A percentile compares a stretch with the other conserved stretches of the same genome.
Evolutionary conservation across 2,797 vertebrate species (phyloP).

Genomic region (Sandelia bainsii): DNA sequence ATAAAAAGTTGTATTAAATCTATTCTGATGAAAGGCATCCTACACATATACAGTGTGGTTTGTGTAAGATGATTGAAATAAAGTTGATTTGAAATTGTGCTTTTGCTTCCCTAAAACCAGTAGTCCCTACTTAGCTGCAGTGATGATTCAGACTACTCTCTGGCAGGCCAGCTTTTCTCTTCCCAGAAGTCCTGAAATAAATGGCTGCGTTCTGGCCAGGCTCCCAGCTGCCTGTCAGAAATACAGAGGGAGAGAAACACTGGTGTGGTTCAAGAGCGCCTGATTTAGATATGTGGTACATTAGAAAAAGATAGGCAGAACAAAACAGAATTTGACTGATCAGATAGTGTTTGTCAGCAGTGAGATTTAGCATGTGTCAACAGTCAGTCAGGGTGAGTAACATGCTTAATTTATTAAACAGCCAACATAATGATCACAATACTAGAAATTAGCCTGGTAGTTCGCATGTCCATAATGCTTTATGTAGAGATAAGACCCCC

Average conservation of each 20-base stretch:
- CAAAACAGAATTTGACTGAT: background rate
- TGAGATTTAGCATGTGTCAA: slow-evolving; percentile 7
- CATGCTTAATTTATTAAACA: background rate
- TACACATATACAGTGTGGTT: background rate
- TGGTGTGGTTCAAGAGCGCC: slow-evolving; percentile 18
- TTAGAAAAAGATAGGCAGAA: slow-evolving; percentile 6
- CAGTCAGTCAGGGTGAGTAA: background rate
- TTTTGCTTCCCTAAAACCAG: slow-evolving; percentile 7
- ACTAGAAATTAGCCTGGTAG: background rate
- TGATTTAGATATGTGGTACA: slow-evolving; percentile 18
- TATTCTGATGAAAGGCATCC: background rate
- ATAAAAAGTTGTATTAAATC: background rate
- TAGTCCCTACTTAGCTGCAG: slow-evolving; percentile 11
- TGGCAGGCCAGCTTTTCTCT: slow-evolving; percentile 22
- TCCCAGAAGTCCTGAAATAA: slow-evolving; percentile 55
- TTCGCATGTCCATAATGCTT: background rate
- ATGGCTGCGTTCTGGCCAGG: slow-evolving; percentile 26
- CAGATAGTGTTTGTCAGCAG: background rate
- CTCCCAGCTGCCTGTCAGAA: slow-evolving; percentile 20
- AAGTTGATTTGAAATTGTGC: background rate
- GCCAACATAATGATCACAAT: background rate
- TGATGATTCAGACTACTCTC: slow-evolving; percentile 31
- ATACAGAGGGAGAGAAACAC: slow-evolving; percentile 27
- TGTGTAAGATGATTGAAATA: background rate
- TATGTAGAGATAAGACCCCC: background rate